Evolutionary conservation across 2,888 invertebrate species (phyloP).

Genomic region (Apoderus coryli): DNA sequence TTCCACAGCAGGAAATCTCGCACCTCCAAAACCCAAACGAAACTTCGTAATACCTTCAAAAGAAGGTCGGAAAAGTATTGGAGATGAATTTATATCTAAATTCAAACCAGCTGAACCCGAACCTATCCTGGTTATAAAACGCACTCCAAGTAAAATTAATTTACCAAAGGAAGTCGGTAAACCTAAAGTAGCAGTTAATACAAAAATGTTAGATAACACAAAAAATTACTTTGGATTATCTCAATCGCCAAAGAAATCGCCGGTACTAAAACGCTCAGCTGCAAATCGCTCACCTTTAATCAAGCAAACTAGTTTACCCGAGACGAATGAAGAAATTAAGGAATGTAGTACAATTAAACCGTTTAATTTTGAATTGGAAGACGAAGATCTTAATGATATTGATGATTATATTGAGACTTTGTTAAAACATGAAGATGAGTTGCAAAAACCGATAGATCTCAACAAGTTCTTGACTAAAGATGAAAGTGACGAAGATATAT

Average conservation of each 20-base stretch:
- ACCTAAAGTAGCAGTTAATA: constrained; percentile 30
- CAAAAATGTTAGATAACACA: constrained; percentile 25
- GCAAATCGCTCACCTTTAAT: constrained; percentile 19
- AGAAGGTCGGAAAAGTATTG: constrained; percentile 26
- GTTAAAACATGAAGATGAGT: constrained; percentile 29
- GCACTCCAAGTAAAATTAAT: constrained; percentile 32
- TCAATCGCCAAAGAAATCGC: constrained; percentile 12
- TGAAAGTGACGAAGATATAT: constrained; percentile 20
- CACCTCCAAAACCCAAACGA: constrained; percentile 18
- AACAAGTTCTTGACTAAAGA: constrained; percentile 18
- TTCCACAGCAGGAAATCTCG: constrained; percentile 19
- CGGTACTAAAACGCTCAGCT: constrained; percentile 18
- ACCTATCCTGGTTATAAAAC: constrained; percentile 30
- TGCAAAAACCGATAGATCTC: constrained; percentile 29
- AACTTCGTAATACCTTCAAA: constrained; percentile 28
- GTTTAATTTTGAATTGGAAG: constrained; percentile 33
- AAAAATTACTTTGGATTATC: constrained; percentile 32
- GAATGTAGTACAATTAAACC: constrained; percentile 16
- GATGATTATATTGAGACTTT: constrained; percentile 32
- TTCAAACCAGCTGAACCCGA: constrained; percentile 25
- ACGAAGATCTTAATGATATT: constrained; percentile 28
- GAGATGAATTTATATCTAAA: constrained; percentile 28
- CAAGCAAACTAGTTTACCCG: constrained; percentile 26
- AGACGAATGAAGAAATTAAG: constrained; percentile 18
- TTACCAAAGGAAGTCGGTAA: constrained; percentile 30